Conservation (phyloP, 2,113 vertebrate species). For the Hippocampus mohnikei region DNA sequence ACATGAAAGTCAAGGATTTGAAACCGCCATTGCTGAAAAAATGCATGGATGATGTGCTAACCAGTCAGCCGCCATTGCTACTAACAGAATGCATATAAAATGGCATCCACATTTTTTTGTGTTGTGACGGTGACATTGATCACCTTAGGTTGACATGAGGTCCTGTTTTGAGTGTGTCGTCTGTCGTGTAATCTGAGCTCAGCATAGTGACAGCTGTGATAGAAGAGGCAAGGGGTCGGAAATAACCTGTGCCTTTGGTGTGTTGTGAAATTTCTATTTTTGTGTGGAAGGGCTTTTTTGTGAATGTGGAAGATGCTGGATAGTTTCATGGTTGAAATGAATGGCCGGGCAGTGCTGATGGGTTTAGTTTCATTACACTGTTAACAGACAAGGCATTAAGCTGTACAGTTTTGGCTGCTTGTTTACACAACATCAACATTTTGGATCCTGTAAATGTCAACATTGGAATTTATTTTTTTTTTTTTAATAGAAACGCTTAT, state of each 20-base stretch:
- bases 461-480: too few relatives aligned
- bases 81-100: too few relatives aligned
- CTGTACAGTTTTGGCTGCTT: background rate
- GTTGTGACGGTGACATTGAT: constrained; percentile 43
- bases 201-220: constrained; percentile 64
- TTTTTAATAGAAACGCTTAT: too few relatives aligned
- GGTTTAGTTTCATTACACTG: background rate
- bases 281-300: background rate
- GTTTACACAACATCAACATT: background rate
- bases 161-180: constrained; percentile 42
- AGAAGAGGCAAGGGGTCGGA: constrained; percentile 42
- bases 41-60: too few relatives aligned
- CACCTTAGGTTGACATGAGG: constrained; percentile 51
- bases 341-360: too few relatives aligned
- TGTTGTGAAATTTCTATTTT: constrained; percentile 30
- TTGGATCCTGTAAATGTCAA: background rate
- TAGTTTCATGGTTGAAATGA: too few relatives aligned
- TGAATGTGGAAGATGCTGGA: background rate
- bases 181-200: constrained; percentile 65
- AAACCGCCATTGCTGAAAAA: too few relatives aligned
- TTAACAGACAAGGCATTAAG: background rate
- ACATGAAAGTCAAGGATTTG: too few relatives aligned
- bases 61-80: too few relatives aligned
- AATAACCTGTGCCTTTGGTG: constrained; percentile 52
- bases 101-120: background rate